Evolutionary conservation across 2,797 vertebrate genomes (phyloP).

Genomic region (Pogoniulus pusillus): DNA sequence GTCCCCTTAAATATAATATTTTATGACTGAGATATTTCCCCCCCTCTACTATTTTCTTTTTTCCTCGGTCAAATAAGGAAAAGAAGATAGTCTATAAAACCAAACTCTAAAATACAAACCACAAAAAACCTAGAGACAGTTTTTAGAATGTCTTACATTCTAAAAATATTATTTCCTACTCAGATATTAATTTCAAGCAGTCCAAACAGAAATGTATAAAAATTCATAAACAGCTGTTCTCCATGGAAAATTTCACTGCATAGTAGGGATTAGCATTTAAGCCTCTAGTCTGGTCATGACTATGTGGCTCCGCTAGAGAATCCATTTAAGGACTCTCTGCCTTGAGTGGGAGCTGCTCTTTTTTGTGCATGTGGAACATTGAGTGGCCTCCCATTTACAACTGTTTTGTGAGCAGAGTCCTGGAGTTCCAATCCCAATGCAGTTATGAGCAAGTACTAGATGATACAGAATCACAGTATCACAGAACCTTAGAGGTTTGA

Average conservation of each 20-base stretch:
- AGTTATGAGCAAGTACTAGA: background rate
- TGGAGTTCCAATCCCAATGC: background rate
- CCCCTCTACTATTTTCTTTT: background rate
- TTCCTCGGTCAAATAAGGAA: background rate
- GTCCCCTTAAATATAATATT: background rate
- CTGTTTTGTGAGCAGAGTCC: background rate
- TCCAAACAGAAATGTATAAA: background rate
- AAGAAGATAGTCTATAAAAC: background rate
- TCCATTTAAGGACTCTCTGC: background rate
- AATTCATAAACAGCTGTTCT: background rate
- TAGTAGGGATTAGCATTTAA: background rate
- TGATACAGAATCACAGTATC: background rate
- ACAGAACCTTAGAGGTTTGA: too few relatives aligned
- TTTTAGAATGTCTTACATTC: background rate
- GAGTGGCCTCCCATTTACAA: background rate
- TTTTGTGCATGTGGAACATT: background rate
- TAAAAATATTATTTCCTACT: background rate
- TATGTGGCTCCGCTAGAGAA: background rate
- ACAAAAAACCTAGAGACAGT: background rate
- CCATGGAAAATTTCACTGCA: background rate
- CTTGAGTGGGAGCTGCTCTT: background rate
- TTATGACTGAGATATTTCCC: background rate
- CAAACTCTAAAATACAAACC: background rate
- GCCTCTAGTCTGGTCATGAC: background rate
- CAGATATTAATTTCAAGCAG: background rate